A percentile compares a stretch with the other conserved stretches of the same genome.
Conservation (phyloP, 2,888 invertebrate genomes). For the Rhingia rostrata region DNA sequence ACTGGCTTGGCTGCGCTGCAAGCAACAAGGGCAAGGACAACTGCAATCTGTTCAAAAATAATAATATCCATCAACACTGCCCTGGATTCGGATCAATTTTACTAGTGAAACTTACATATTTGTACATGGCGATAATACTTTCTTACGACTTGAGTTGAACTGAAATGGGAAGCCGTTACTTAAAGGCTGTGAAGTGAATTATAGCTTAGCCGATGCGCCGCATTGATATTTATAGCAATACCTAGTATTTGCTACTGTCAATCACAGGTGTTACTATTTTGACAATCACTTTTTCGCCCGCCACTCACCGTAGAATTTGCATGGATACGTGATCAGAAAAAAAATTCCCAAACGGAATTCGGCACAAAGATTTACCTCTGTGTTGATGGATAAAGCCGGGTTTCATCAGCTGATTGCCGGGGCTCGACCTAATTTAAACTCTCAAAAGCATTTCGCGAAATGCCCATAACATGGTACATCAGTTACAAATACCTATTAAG, state of each 20-base stretch:
- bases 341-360: conserved; percentile 11
- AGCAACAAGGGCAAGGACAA: conserved; percentile 77
- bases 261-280: conserved; percentile 16
- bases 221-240: conserved; percentile 54
- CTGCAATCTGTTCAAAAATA: conserved; percentile 73
- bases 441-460: conserved; percentile 16
- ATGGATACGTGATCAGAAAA: conserved; percentile 61
- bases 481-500: neutral
- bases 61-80: conserved; percentile 6
- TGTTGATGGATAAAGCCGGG: conserved; percentile 17
- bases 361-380: neutral
- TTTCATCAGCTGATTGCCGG: conserved; percentile 48
- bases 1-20: conserved; percentile 76
- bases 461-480: conserved; percentile 17
- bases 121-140: conserved; percentile 35
- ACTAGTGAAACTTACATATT: conserved; percentile 35
- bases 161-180: neutral
- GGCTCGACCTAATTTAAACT: conserved; percentile 22
- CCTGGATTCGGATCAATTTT: too few species aligned
- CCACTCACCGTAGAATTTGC: conserved; percentile 42
- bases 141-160: neutral
- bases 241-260: neutral
- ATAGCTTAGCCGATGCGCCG: conserved; percentile 17
- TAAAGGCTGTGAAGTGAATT: conserved; percentile 25
- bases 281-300: conserved; percentile 30